phyloP scores from a whole-genome alignment of 2,888 invertebrate genomes.

The Melieria crassipennis region DNA sequence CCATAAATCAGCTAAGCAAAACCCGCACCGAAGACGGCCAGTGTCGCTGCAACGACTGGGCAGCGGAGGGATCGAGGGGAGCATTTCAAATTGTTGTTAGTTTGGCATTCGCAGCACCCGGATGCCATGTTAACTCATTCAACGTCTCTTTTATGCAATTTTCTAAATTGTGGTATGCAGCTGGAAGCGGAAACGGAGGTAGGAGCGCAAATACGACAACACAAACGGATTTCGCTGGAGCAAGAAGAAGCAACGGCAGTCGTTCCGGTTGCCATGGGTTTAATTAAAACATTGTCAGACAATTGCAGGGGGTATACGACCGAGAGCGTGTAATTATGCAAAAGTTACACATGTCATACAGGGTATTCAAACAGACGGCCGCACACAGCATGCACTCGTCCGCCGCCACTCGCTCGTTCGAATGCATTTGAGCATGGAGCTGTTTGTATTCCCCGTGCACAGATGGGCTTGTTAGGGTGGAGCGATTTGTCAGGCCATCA shows the following conservation, averaged over 20 bases:
- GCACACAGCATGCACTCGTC: neutral
- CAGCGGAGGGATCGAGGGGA: neutral
- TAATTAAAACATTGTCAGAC: slow-evolving; percentile 40
- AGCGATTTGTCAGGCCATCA: too few relatives aligned
- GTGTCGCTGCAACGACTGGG: too few relatives aligned
- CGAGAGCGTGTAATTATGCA: slow-evolving; percentile 28
- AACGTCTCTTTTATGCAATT: slow-evolving; percentile 1
- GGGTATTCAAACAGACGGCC: slow-evolving; percentile 13
- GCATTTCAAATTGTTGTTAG: slow-evolving; percentile 4
- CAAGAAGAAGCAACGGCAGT: slow-evolving; percentile 20
- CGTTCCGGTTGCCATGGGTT: slow-evolving; percentile 27
- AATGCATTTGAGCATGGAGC: too few relatives aligned
- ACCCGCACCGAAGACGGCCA: too few relatives aligned
- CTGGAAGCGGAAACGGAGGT: too few relatives aligned
- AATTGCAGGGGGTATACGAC: slow-evolving; percentile 23
- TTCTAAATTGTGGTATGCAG: neutral
- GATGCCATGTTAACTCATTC: slow-evolving; percentile 1
- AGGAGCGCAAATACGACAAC: neutral
- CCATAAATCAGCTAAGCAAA: too few relatives aligned
- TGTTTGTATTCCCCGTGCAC: too few relatives aligned
- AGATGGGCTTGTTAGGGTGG: too few relatives aligned
- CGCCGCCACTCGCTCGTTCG: too few relatives aligned
- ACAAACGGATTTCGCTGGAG: neutral
- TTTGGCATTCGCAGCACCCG: slow-evolving; percentile 4
- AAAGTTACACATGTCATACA: slow-evolving; percentile 10